Evolutionary conservation across 1,140 invertebrate species (phyloP).

Genomic region (Batillaria attramentaria): DNA sequence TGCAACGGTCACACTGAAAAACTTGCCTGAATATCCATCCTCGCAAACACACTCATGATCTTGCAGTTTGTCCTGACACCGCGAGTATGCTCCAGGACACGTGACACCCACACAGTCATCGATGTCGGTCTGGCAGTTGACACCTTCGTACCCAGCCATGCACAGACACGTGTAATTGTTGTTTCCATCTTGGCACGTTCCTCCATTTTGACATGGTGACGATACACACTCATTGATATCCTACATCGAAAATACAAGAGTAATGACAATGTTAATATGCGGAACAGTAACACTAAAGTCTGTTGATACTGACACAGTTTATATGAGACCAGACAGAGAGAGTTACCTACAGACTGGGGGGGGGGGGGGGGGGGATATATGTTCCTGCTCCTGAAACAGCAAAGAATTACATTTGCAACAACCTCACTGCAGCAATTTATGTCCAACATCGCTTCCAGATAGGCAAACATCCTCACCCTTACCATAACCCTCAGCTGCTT

Average conservation of each 20-base stretch:
- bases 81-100: slow-evolving; percentile 73
- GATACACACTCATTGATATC: slow-evolving; percentile 41
- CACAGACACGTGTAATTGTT: slow-evolving; percentile 63
- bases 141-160: slow-evolving; percentile 48
- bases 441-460: no score
- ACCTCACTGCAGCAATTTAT: no score
- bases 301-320: neutral
- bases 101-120: slow-evolving; percentile 74
- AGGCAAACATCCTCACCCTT: no score
- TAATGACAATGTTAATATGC: neutral
- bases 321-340: neutral
- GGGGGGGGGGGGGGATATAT: no score
- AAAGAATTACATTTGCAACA: no score
- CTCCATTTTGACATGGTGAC: slow-evolving; percentile 43
- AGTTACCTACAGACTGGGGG: neutral
- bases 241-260: slow-evolving; percentile 16
- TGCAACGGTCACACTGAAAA: neutral
- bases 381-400: no score
- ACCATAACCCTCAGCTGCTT: no score
- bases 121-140: slow-evolving; percentile 79
- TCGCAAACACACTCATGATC: slow-evolving; percentile 60
- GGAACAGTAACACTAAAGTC: neutral
- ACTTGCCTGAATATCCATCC: slow-evolving; percentile 56
- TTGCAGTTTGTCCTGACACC: slow-evolving; percentile 56
- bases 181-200: slow-evolving; percentile 41